Conservation (phyloP, 2,113 vertebrate species). For the Miniopterus natalensis region DNA sequence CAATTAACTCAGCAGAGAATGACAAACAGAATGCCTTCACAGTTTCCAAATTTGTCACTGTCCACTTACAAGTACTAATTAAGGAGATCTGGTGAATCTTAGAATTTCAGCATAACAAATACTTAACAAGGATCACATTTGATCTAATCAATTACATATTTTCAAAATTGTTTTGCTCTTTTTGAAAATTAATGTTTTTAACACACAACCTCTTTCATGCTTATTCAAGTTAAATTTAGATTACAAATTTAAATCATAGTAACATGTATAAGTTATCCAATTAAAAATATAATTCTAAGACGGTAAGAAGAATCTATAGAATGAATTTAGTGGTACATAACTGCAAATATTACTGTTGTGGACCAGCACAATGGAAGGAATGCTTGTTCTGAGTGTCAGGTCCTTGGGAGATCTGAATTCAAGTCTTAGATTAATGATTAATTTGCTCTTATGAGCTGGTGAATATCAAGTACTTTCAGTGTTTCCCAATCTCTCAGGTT, state of each 20-base stretch:
- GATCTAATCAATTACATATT: background rate
- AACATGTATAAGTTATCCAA: background rate
- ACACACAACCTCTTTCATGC: background rate
- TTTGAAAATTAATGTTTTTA: background rate
- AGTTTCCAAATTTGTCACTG: background rate
- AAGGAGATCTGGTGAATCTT: background rate
- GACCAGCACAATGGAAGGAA: background rate
- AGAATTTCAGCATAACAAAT: background rate
- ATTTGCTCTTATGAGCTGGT: background rate
- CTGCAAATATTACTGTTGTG: background rate
- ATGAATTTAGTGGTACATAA: background rate
- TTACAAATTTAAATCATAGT: background rate
- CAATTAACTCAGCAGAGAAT: background rate
- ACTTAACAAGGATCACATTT: background rate
- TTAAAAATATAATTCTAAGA: background rate
- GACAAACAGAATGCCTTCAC: background rate
- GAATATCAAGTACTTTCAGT: background rate
- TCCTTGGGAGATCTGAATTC: background rate
- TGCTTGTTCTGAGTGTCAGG: background rate
- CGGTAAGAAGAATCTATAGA: background rate
- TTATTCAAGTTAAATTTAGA: background rate
- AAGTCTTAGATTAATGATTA: background rate
- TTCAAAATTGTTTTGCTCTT: background rate
- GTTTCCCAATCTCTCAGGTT: background rate
- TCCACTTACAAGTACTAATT: background rate